Evolutionary conservation across 2,113 vertebrate genomes (phyloP).

Genomic region (Chaenocephalus aceratus): DNA sequence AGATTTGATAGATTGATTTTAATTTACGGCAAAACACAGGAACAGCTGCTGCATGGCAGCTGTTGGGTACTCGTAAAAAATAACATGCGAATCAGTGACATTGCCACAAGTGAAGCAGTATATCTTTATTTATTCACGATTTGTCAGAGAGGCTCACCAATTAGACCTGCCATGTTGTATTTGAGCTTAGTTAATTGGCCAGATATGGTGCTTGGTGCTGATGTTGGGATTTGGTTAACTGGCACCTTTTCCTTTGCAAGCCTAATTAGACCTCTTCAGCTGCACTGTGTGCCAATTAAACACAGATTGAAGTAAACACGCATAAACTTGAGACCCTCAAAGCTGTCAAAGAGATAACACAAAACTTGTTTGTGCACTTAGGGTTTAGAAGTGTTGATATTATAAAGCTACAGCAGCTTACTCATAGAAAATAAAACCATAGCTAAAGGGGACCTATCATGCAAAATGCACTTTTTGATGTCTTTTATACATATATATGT

Average conservation of each 20-base stretch:
- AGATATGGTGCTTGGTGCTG: slow-evolving; percentile 36
- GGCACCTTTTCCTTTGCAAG: slow-evolving; percentile 41
- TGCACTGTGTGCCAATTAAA: slow-evolving; percentile 11
- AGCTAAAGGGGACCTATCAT: too few relatives aligned
- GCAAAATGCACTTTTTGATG: too few relatives aligned
- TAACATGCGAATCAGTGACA: slow-evolving; percentile 19
- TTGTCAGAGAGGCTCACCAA: slow-evolving; percentile 37
- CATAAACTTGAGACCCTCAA: background rate
- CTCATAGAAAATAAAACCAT: background rate
- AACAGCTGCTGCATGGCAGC: slow-evolving; percentile 55
- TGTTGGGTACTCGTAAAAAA: slow-evolving; percentile 31
- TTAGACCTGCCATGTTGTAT: slow-evolving; percentile 47
- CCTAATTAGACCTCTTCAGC: slow-evolving; percentile 40
- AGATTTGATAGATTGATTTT: slow-evolving; percentile 28
- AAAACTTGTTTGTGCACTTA: background rate
- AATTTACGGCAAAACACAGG: slow-evolving; percentile 12
- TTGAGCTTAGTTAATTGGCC: slow-evolving; percentile 50
- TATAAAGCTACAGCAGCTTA: too few relatives aligned
- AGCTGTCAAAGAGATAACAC: background rate
- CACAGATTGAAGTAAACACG: slow-evolving; percentile 33
- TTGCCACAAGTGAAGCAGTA: slow-evolving; percentile 26
- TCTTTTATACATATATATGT: too few relatives aligned
- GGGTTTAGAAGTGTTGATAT: too few relatives aligned
- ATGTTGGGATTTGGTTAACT: slow-evolving; percentile 47
- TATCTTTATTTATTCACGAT: slow-evolving; percentile 53